Conservation (phyloP, 2,113 vertebrate genomes). For the Sclerurus mexicanus region DNA sequence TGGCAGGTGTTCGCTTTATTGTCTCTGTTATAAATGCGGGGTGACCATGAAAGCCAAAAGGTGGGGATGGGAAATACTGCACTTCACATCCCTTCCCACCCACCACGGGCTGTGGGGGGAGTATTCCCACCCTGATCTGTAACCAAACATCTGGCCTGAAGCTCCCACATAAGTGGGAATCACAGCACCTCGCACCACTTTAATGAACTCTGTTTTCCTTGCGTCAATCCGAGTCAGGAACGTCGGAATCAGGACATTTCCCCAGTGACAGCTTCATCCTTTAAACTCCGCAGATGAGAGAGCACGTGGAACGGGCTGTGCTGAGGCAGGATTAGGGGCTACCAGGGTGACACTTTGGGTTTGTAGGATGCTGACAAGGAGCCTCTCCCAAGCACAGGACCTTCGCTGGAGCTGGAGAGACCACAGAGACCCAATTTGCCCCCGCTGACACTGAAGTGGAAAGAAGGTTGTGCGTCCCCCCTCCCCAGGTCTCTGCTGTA, state of each 20-base stretch:
- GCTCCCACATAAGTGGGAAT: not conserved
- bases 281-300: not conserved
- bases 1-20: not conserved
- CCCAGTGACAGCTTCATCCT: conserved; percentile 43
- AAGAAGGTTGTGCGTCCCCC: not conserved
- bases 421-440: not conserved
- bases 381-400: not conserved
- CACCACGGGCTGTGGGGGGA: not conserved
- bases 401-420: not conserved
- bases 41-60: not conserved
- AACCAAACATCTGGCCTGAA: not conserved
- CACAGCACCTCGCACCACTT: not conserved
- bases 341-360: conserved; percentile 34
- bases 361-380: conserved; percentile 5
- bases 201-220: not conserved
- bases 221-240: not conserved
- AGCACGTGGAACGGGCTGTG: not conserved
- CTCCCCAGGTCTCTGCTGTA: not conserved
- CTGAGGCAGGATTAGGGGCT: conserved; percentile 38
- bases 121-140: not conserved
- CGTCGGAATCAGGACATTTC: not conserved
- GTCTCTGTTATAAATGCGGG: not conserved
- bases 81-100: not conserved
- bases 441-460: not conserved
- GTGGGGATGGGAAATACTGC: not conserved